Conservation (phyloP, 1,140 invertebrate species). For the Zaprionus africanus region DNA sequence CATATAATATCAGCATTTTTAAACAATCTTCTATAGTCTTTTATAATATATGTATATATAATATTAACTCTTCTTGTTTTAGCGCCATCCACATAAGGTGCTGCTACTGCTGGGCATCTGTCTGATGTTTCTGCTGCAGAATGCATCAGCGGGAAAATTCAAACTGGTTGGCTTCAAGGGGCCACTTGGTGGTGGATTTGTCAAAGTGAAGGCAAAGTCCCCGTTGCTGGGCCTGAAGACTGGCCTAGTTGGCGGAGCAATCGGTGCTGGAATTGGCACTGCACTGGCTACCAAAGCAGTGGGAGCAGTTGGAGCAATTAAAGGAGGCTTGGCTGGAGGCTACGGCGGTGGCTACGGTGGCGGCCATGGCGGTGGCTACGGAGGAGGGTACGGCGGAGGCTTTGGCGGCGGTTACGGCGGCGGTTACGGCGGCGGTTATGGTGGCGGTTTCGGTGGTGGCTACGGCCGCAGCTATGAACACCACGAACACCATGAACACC, state of each 20-base stretch:
- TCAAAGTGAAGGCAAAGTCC: constrained; percentile 59
- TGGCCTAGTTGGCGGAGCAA: constrained; percentile 48
- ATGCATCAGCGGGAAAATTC: constrained; percentile 49
- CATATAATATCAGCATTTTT: no score
- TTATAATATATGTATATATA: no score
- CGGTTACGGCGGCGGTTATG: constrained; percentile 53
- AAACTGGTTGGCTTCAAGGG: constrained; percentile 72
- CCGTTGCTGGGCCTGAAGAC: constrained; percentile 66
- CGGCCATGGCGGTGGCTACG: neutral
- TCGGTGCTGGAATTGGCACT: constrained; percentile 26
- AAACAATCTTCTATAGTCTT: no score
- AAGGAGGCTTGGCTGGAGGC: neutral
- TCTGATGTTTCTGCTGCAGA: constrained; percentile 33
- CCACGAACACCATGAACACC: constrained; percentile 66
- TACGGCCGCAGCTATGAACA: constrained; percentile 62
- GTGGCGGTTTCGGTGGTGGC: constrained; percentile 43
- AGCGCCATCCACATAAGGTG: constrained; percentile 28
- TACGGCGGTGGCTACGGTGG: neutral
- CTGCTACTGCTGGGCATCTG: constrained; percentile 47
- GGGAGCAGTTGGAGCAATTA: neutral
- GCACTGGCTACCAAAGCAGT: neutral
- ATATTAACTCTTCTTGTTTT: constrained; percentile 2
- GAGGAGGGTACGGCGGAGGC: neutral
- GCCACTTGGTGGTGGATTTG: constrained; percentile 63
- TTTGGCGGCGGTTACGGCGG: constrained; percentile 52